These are phyloP conservation scores for Punctoribates punctum DNA, from an alignment of 2,888 invertebrate species.

Conservation along the genomic window DNA sequence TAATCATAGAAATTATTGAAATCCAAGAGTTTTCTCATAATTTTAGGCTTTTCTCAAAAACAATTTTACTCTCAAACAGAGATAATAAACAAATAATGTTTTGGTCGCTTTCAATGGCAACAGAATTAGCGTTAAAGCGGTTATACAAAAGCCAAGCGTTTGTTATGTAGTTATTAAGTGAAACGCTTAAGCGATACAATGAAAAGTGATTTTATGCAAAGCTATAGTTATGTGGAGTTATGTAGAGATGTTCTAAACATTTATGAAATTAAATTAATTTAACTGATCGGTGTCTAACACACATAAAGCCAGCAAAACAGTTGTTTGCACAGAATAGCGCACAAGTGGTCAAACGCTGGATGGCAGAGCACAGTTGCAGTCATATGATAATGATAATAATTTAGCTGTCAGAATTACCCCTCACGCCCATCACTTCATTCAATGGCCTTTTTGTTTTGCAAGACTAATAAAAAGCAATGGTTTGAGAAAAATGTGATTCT, in stretches of 20 bases:
- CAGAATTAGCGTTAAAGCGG: too few relatives aligned
- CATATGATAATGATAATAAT: conserved; percentile 32
- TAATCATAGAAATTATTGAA: background rate
- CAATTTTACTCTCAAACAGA: too few relatives aligned
- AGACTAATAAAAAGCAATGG: conserved; percentile 31
- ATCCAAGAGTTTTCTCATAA: too few relatives aligned
- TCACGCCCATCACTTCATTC: conserved; percentile 33
- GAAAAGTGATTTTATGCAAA: background rate
- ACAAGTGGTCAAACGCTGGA: conserved; percentile 19
- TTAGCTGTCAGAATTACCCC: conserved; percentile 25
- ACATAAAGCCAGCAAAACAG: background rate
- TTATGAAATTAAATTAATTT: conserved; percentile 6
- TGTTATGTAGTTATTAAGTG: background rate
- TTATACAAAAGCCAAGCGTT: background rate
- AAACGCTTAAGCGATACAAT: conserved; percentile 2
- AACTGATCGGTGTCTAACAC: conserved; percentile 11
- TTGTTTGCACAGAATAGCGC: background rate
- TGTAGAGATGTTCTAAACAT: background rate
- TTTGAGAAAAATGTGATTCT: conserved; percentile 10
- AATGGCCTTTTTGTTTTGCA: conserved; percentile 34
- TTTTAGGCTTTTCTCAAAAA: too few relatives aligned
- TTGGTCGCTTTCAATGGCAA: too few relatives aligned
- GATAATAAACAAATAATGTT: too few relatives aligned
- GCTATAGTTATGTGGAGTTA: background rate
- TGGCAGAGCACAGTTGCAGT: conserved; percentile 15